These are phyloP conservation scores for Ctenochaetus hawaiiensis DNA, from an alignment of 2,797 vertebrate genomes.

Conservation along the genomic window DNA sequence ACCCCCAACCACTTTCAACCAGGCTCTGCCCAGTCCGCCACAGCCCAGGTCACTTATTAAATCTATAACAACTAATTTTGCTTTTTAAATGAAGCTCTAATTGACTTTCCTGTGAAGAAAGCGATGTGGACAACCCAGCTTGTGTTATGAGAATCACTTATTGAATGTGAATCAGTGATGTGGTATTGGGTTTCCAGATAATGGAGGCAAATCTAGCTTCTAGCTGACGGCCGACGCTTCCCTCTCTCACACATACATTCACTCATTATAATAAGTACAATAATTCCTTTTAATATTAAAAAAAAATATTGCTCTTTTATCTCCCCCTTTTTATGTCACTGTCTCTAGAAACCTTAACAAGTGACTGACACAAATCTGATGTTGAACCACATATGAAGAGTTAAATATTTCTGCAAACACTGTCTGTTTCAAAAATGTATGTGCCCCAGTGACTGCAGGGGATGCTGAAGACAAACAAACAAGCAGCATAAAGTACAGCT, in stretches of 20 bases:
- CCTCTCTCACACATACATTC: slow-evolving; percentile 16
- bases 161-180: slow-evolving; percentile 63
- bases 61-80: slow-evolving; percentile 84
- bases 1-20: slow-evolving; percentile 57
- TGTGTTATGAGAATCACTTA: slow-evolving; percentile 69
- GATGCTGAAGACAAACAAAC: slow-evolving; percentile 25
- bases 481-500: slow-evolving; percentile 14
- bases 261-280: slow-evolving; percentile 53
- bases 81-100: slow-evolving; percentile 86
- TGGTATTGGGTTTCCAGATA: slow-evolving; percentile 60
- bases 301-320: slow-evolving; percentile 2
- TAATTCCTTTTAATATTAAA: slow-evolving; percentile 14
- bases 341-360: slow-evolving; percentile 2
- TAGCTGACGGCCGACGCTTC: slow-evolving; percentile 42
- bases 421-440: slow-evolving; percentile 7
- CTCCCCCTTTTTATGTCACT: slow-evolving; percentile 21
- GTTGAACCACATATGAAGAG: slow-evolving; percentile 19
- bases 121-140: slow-evolving; percentile 64
- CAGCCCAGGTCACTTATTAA: slow-evolving; percentile 80
- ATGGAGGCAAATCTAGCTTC: slow-evolving; percentile 17
- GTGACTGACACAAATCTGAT: neutral
- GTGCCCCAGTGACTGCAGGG: slow-evolving; percentile 14
- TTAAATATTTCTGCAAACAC: slow-evolving; percentile 21
- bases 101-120: slow-evolving; percentile 78
- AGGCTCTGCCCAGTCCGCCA: slow-evolving; percentile 57